These are phyloP conservation scores for Eupsilia transversa DNA, from an alignment of 2,888 invertebrate species.

Conservation along the genomic window DNA sequence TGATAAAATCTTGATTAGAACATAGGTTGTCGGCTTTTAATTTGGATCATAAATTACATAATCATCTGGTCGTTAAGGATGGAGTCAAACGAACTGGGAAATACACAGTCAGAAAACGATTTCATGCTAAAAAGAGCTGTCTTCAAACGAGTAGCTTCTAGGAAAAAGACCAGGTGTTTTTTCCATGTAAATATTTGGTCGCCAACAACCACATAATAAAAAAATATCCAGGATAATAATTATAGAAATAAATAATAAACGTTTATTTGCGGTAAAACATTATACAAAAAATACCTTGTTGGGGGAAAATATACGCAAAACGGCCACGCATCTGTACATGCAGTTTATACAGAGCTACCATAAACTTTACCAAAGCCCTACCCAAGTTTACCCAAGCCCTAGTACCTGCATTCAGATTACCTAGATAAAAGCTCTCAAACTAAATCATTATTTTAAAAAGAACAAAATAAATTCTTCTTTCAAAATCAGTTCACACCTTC, in stretches of 20 bases:
- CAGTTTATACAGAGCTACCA: not conserved
- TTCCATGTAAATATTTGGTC: not conserved
- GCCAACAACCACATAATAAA: not conserved
- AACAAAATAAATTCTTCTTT: not conserved
- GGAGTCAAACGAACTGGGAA: conserved; percentile 4
- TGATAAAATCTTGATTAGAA: conserved; percentile 32
- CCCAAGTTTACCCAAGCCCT: no score
- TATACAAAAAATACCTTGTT: no score
- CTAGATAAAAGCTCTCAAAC: not conserved
- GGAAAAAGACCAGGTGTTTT: not conserved
- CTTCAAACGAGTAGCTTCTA: not conserved
- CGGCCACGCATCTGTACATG: not conserved
- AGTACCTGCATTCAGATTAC: not conserved
- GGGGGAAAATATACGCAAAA: no score
- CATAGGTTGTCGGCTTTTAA: conserved; percentile 41
- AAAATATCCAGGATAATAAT: not conserved
- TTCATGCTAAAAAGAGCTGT: not conserved
- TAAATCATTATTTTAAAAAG: not conserved
- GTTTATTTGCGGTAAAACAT: no score
- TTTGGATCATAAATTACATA: conserved; percentile 35
- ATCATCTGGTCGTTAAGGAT: conserved; percentile 1
- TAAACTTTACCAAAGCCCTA: no score
- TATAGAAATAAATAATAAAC: not conserved
- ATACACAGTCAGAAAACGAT: not conserved
- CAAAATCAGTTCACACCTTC: conserved; percentile 9